Evolutionary conservation across 2,888 invertebrate genomes (phyloP), one percentile per base, ranked within the genome.

Genomic region (Drepana falcataria): DNA sequence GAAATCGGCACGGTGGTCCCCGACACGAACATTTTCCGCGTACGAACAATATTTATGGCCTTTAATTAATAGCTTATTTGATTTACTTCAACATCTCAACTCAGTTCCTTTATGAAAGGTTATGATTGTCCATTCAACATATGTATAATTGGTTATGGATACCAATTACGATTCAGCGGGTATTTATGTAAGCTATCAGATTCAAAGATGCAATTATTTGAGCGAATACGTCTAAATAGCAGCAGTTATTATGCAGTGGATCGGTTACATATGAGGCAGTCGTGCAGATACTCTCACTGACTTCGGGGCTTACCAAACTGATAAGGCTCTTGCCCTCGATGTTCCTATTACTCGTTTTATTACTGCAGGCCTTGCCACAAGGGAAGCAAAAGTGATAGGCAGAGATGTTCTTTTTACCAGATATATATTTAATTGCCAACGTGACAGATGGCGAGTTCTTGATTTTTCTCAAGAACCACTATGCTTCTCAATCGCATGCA

Each of bases 21-120:
- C 59, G 57, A 59, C 57, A 59, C 65, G 57, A 67, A 68, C 71
- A 68, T 65, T 72, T 74, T 77, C 68, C 71, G 68, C 67, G 69
- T 73, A 70, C 67, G 67, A 71, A 70, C 70, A 75, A 73, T 72
- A 82, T 83, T 83, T 80, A 84, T 83, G 73, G 67, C 62, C 66
- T 66, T 75, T 82, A 79, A 83, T 83, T 81, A 72, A 77, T 76
- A 68, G 63, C 59, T 62, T 73, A 76, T 75, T 77, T 68, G 76
- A 75, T 77, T 75, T 66, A 66, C 65, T 66, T 58, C 60, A 67
- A 68, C 65, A 69, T 62, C 59, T 54, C 54, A 59, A 70, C 67
- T 63, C 60, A 63, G 64, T 67, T 68, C 66, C 61, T 68, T 68
- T 66, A 60, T 66, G 57, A 65, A 69, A 68, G 65, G 63, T 59